A percentile compares a stretch with the other conserved stretches of the same genome.
These are phyloP conservation scores for Trematomus bernacchii DNA, from an alignment of 2,797 vertebrate species.

Conservation along the genomic window DNA sequence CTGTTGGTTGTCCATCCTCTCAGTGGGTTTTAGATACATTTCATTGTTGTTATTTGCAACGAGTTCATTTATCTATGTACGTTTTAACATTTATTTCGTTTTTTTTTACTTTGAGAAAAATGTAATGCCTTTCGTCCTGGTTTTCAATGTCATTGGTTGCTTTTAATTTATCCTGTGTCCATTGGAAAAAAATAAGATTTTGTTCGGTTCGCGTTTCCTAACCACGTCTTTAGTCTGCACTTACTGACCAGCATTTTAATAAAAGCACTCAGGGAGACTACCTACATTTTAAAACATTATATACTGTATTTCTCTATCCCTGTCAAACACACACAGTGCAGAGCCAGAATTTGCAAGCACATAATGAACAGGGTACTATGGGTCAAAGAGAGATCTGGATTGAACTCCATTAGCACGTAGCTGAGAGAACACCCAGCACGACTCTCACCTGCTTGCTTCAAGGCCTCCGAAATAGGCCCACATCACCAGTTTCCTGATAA, in stretches of 20 bases:
- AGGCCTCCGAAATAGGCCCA: conserved; percentile 59
- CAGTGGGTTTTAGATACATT: too few relatives aligned
- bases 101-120: background rate
- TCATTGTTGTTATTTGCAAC: too few relatives aligned
- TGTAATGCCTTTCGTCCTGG: background rate
- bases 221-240: background rate
- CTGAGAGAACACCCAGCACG: conserved; percentile 72
- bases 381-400: conserved; percentile 50
- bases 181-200: background rate
- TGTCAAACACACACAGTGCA: conserved; percentile 21
- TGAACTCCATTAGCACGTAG: conserved; percentile 77
- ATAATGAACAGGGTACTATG: conserved; percentile 62
- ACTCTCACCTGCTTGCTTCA: conserved; percentile 67
- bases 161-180: background rate
- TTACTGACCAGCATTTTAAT: conserved; percentile 29
- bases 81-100: too few relatives aligned
- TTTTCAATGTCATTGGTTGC: background rate
- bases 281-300: conserved; percentile 19
- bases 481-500: conserved; percentile 64
- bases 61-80: too few relatives aligned
- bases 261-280: conserved; percentile 2
- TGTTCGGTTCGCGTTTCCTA: conserved; percentile 16
- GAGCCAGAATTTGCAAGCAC: conserved; percentile 59
- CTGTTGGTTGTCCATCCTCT: too few relatives aligned
- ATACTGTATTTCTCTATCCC: background rate